These are phyloP conservation scores for Pipistrellus pipistrellus DNA, from an alignment of 2,797 vertebrate genomes.

Conservation along the genomic window DNA sequence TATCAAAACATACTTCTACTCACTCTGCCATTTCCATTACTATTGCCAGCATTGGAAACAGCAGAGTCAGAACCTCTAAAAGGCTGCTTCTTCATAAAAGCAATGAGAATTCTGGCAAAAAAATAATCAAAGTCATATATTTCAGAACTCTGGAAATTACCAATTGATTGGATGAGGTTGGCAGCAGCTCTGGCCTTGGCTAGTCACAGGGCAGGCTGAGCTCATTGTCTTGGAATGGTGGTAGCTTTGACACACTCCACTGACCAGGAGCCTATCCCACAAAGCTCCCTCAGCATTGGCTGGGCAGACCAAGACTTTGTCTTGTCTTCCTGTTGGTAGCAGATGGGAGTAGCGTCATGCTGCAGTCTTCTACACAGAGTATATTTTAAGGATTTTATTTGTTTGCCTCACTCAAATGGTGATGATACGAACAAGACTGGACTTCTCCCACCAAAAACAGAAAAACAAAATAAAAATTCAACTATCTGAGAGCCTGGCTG, in stretches of 20 bases:
- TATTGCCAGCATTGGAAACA: background rate
- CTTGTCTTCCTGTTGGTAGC: background rate
- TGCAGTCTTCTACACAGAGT: background rate
- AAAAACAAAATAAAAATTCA: background rate
- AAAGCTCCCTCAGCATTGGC: too few species aligned
- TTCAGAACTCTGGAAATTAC: slow-evolving; percentile 9
- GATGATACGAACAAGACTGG: background rate
- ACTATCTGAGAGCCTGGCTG: too few species aligned
- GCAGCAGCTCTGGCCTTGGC: background rate
- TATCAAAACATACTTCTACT: background rate
- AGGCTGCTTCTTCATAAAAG: background rate
- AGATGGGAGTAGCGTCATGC: background rate
- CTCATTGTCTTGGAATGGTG: accelerated
- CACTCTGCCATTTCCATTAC: background rate
- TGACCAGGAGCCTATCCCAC: background rate
- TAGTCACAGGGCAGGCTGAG: background rate
- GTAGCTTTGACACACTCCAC: background rate
- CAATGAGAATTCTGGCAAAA: background rate
- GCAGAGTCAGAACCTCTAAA: background rate
- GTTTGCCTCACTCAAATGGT: background rate
- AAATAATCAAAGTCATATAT: background rate
- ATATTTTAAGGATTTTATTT: background rate
- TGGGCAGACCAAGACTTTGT: background rate
- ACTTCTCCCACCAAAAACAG: too few species aligned
- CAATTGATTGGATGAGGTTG: background rate